Percentiles rank a stretch among this genome's conserved stretches.
Conservation (phyloP, 2,888 invertebrate genomes). For the Salpingus planirostris region DNA sequence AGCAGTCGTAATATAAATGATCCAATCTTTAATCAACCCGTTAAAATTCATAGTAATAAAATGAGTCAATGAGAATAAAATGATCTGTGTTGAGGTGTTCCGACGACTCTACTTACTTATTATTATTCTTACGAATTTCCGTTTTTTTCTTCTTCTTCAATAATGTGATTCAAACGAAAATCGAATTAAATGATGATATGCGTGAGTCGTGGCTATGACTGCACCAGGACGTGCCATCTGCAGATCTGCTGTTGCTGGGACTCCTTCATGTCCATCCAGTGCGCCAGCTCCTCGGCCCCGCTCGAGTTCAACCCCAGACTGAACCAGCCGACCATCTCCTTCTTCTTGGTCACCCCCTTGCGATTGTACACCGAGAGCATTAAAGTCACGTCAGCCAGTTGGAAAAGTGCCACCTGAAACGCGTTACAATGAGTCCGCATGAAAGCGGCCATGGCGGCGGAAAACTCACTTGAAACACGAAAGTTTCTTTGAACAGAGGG, state of each 20-base stretch:
- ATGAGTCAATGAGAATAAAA: no score
- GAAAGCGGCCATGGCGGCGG: no score
- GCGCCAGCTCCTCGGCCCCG: conserved; percentile 82
- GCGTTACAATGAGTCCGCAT: no score
- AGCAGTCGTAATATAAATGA: neutral
- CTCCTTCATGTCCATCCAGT: conserved; percentile 91
- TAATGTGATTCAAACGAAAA: no score
- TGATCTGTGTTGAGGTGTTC: no score
- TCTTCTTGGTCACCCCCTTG: conserved; percentile 83
- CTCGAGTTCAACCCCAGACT: conserved; percentile 86
- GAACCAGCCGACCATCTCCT: conserved; percentile 97
- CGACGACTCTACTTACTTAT: no score
- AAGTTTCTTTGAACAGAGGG: conserved; percentile 92
- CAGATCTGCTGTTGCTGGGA: conserved; percentile 83
- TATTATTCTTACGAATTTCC: neutral
- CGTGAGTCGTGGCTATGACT: conserved; percentile 45
- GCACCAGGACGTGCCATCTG: conserved; percentile 86
- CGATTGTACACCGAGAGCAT: conserved; percentile 91
- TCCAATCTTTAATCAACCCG: no score
- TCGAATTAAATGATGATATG: conserved; percentile 15
- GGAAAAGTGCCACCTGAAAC: conserved; percentile 81
- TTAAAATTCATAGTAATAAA: no score
- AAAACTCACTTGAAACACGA: conserved; percentile 87
- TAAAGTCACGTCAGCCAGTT: conserved; percentile 87
- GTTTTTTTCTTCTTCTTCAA: no score